Evolutionary conservation across 2,797 vertebrate genomes (phyloP).

Genomic region (Acrossocheilus wenchowensis): DNA sequence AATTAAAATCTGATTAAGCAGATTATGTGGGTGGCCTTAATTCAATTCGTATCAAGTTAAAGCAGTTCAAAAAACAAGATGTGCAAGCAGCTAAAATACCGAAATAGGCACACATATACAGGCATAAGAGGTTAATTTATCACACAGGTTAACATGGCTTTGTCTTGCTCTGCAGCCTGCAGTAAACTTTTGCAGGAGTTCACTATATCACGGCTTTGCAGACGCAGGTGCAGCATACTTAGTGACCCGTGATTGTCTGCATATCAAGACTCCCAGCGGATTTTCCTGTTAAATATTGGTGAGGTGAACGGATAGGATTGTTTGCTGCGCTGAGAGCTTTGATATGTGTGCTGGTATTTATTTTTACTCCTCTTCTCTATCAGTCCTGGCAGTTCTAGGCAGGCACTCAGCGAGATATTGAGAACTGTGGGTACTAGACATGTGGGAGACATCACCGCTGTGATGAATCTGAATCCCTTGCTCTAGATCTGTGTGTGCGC

Average conservation of each 20-base stretch:
- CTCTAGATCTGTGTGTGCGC: slow-evolving; percentile 49
- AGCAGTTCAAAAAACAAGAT: not conserved
- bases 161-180: not conserved
- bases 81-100: not conserved
- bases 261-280: slow-evolving; percentile 31
- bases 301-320: slow-evolving; percentile 36
- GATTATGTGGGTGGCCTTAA: slow-evolving; percentile 40
- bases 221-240: slow-evolving; percentile 50
- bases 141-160: not conserved
- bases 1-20: slow-evolving; percentile 36
- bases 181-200: slow-evolving; percentile 26
- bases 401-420: slow-evolving; percentile 41
- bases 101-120: not conserved
- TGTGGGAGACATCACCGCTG: slow-evolving; percentile 55
- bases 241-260: slow-evolving; percentile 41
- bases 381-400: slow-evolving; percentile 42
- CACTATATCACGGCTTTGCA: slow-evolving; percentile 34
- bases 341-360: slow-evolving; percentile 38
- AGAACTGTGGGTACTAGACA: slow-evolving; percentile 50
- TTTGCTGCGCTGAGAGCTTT: slow-evolving; percentile 40
- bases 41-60: slow-evolving; percentile 23
- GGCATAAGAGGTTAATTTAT: slow-evolving; percentile 1
- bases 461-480: slow-evolving; percentile 59
- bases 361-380: slow-evolving; percentile 36
- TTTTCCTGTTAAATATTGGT: slow-evolving; percentile 35